Evolutionary conservation across 2,113 vertebrate species (phyloP).

Genomic region (Prionailurus bengalensis): DNA sequence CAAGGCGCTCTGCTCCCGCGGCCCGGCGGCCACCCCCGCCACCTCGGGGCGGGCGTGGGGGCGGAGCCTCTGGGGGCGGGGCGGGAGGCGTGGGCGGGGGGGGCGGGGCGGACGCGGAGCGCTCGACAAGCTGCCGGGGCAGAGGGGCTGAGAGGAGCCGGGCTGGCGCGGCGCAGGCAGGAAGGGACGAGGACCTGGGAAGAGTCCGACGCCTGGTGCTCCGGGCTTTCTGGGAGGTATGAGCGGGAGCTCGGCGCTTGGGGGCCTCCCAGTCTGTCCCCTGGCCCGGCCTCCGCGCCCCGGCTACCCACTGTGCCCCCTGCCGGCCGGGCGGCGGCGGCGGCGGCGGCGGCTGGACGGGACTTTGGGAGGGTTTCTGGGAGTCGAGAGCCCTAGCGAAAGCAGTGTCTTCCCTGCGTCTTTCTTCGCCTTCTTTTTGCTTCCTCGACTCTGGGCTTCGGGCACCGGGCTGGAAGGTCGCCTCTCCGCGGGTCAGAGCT

Average conservation of each 20-base stretch:
- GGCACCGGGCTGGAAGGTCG: constrained; percentile 49
- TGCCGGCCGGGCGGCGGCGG: constrained; percentile 64
- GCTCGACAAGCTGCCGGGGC: background rate
- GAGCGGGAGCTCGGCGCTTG: background rate
- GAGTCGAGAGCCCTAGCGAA: background rate
- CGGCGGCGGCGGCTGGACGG: background rate
- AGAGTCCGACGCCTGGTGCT: background rate
- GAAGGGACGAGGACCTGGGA: background rate
- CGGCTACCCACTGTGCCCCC: constrained; percentile 65
- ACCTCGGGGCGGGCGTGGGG: background rate
- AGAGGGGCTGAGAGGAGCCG: background rate
- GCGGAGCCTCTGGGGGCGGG: constrained; percentile 60
- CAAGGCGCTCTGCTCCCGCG: rapidly evolving
- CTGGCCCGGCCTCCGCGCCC: background rate
- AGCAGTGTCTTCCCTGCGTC: constrained; percentile 20
- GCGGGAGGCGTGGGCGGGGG: background rate
- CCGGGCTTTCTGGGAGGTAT: constrained; percentile 66
- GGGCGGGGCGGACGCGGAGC: constrained; percentile 28
- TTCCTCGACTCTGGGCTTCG: constrained; percentile 19
- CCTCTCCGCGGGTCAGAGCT: constrained; percentile 36
- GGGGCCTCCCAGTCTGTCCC: background rate
- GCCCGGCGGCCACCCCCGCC: background rate
- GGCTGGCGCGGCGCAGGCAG: constrained; percentile 11
- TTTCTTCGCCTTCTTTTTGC: constrained; percentile 40
- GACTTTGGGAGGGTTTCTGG: background rate